Evolutionary conservation across 2,113 vertebrate genomes (phyloP).

Genomic region (Platysternon megacephalum): DNA sequence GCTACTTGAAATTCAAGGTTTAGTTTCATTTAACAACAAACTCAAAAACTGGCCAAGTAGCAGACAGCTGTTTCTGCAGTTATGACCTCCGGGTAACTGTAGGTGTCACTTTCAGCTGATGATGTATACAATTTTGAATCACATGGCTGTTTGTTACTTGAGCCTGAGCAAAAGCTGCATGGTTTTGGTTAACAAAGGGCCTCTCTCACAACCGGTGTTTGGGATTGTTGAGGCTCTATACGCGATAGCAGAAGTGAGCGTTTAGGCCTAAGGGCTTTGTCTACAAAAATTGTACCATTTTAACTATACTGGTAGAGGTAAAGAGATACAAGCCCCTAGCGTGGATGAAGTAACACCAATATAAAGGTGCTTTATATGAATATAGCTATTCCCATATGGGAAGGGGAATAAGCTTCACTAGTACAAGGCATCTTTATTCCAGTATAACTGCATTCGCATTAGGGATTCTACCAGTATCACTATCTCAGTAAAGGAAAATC

Average conservation of each 20-base stretch:
- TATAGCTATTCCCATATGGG: background rate
- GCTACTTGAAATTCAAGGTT: background rate
- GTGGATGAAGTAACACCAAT: background rate
- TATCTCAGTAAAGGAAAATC: background rate
- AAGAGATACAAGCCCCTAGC: background rate
- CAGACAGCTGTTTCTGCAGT: background rate
- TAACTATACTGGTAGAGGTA: background rate
- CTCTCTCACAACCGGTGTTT: background rate
- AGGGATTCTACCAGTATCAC: background rate
- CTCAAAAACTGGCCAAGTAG: rapidly evolving
- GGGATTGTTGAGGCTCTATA: background rate
- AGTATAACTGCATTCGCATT: background rate
- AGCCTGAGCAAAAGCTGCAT: background rate
- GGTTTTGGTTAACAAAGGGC: background rate
- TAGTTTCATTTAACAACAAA: background rate
- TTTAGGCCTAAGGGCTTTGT: background rate
- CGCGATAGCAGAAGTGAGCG: background rate
- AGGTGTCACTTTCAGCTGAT: background rate
- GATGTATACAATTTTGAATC: background rate
- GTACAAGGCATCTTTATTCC: background rate
- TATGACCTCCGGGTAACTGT: rapidly evolving
- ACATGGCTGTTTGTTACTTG: background rate
- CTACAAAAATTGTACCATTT: background rate
- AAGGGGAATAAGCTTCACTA: background rate
- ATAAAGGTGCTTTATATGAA: background rate